Conservation (phyloP, 1,140 invertebrate genomes). For the Bombus superbus region DNA sequence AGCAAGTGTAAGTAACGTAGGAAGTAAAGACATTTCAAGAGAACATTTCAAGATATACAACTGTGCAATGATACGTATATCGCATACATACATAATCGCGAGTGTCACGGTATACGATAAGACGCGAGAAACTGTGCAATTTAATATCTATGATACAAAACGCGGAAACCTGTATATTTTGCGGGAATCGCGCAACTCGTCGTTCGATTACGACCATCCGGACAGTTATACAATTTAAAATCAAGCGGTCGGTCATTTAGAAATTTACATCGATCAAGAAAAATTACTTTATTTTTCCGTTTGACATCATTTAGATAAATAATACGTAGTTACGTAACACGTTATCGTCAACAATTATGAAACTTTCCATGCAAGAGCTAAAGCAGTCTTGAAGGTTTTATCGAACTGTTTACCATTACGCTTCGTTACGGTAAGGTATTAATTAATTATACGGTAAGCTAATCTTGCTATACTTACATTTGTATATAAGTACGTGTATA, state of each 20-base stretch:
- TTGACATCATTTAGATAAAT: not conserved
- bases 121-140: not conserved
- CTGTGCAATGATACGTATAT: too few species aligned
- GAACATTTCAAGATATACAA: too few species aligned
- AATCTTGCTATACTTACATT: not conserved
- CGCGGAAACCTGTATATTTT: not conserved
- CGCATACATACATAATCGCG: not conserved
- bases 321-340: not conserved
- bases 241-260: not conserved
- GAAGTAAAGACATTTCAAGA: too few species aligned
- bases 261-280: not conserved
- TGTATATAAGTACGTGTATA: not conserved
- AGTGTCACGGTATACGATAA: not conserved
- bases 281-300: not conserved
- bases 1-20: too few species aligned
- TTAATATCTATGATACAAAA: not conserved
- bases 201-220: too few species aligned
- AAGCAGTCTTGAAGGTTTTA: not conserved
- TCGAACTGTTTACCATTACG: not conserved
- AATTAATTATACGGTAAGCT: too few species aligned
- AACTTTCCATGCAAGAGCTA: not conserved
- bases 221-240: not conserved
- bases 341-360: not conserved
- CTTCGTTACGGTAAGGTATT: not conserved
- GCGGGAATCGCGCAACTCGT: not conserved